Evolutionary conservation across 2,797 vertebrate species (phyloP).

Genomic region (Hypotaenidia okinawae): DNA sequence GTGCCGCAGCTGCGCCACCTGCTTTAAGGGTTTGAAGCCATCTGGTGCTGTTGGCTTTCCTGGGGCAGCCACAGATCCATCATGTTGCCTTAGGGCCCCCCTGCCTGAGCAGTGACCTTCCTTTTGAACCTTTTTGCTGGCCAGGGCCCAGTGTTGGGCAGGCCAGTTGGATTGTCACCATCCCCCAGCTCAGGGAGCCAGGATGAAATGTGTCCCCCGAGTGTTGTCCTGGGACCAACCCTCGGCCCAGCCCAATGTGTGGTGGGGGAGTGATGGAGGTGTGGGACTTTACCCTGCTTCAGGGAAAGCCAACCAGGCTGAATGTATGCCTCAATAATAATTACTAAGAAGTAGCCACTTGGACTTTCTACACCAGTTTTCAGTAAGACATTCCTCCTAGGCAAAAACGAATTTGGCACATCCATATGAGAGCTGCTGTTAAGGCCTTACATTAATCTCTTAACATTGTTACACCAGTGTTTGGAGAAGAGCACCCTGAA

Average conservation of each 20-base stretch:
- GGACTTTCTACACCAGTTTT: background rate
- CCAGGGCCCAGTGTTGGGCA: accelerated
- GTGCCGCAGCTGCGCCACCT: accelerated
- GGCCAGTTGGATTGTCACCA: accelerated
- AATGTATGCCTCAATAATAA: accelerated
- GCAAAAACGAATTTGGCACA: background rate
- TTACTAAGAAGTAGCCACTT: background rate
- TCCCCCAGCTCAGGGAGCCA: background rate
- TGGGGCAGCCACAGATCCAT: background rate
- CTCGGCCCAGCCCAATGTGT: accelerated
- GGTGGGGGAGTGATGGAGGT: background rate
- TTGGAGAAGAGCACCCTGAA: background rate
- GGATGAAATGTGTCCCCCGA: accelerated
- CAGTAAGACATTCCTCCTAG: background rate
- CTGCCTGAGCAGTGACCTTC: accelerated
- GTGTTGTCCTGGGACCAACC: background rate
- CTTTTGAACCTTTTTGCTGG: background rate
- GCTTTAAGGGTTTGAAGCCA: background rate
- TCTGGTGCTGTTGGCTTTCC: background rate
- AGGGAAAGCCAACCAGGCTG: background rate
- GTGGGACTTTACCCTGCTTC: background rate
- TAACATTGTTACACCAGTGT: background rate
- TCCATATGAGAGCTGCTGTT: background rate
- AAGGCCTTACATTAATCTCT: background rate
- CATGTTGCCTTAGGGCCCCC: background rate